Base-by-base conservation (phyloP, 2,113 vertebrate species). In the Varanus komodoensis region DNA sequence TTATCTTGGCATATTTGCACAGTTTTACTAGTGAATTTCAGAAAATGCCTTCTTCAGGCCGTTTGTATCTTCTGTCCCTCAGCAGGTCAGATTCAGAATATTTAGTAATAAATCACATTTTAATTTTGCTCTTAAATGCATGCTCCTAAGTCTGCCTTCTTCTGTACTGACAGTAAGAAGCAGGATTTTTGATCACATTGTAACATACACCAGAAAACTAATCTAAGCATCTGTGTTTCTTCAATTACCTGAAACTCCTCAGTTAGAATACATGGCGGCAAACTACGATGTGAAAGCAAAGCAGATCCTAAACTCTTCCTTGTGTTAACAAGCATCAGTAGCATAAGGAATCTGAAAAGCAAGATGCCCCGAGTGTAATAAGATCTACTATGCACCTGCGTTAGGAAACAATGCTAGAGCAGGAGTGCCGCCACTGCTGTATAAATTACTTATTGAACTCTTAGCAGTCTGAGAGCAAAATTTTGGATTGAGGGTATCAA, bases 161-260 rank as follows among this genome's bases (percentile, higher is more conserved):
- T 89, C 48, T 89, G 73, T 84, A 7, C 15, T 89, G 61, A 79
- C 15, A 14, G 34, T 85, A 85, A 79, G 82, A 54, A 44, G 64
- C 25, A 38, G 48, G 29, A 32, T 75, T 90, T 86, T 29, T 86
- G 44, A 80, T 44, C 67, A 89, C 91, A 86, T 29, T 87, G 34
- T 88, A 38, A 64, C 23, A 86, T 88, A 84, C 82, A 83, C 48
- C 0, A 0, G 11, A 81, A 87, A 27, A 89, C 6, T 79, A 54
- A 80, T 78, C 38, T 93, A 61, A 87, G 23, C 68, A 21, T 87
- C 93, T 90, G 71, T 82, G 2, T 32, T 88, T 82, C 50, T 82
- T 90, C 61, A 85, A 34, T 73, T 88, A 23, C 29, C 0, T 91
- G 84, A 57, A 23, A 75, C 52, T 82, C 93, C 6, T 12, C 29